phyloP scores from a whole-genome alignment of 2,888 invertebrate species.

The Drosophila mayaguana region DNA sequence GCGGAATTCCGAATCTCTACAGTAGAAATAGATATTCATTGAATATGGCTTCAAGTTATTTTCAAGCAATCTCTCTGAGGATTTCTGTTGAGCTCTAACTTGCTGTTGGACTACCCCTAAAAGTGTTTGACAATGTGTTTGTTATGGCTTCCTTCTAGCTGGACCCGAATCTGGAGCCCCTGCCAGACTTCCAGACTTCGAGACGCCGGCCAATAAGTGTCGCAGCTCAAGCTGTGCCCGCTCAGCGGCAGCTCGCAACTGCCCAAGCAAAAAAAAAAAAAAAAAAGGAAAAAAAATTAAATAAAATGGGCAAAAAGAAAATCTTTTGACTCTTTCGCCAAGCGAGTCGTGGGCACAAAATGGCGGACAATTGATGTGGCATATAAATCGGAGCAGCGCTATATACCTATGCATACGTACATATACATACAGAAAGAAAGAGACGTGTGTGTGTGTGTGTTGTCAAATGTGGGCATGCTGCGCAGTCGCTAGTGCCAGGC shows the following conservation, averaged over 20 bases:
- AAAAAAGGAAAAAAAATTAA: conserved; percentile 1
- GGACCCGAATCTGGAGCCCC: conserved; percentile 38
- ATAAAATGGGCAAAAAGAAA: conserved; percentile 10
- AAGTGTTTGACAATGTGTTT: background rate
- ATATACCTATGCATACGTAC: conserved; percentile 14
- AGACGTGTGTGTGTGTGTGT: background rate
- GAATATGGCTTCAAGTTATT: background rate
- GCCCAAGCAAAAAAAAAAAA: conserved; percentile 13
- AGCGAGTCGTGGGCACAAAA: conserved; percentile 38
- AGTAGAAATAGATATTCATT: background rate
- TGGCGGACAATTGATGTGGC: conserved; percentile 40
- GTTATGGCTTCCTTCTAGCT: conserved; percentile 23
- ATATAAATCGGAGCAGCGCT: conserved; percentile 37
- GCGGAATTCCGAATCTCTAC: background rate
- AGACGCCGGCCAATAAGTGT: conserved; percentile 51
- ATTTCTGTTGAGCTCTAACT: background rate
- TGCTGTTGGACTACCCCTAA: conserved; percentile 25
- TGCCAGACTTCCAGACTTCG: conserved; percentile 19
- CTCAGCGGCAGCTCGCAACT: conserved; percentile 47
- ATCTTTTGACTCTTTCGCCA: conserved; percentile 17
- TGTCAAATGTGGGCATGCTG: conserved; percentile 58
- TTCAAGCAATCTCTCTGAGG: background rate
- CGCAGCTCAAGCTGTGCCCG: conserved; percentile 59
- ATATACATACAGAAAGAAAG: background rate
- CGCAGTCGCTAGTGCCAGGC: conserved; percentile 53